Evolutionary conservation across 2,797 vertebrate species (phyloP).

Genomic region (Microctenopoma stevenorrisi): DNA sequence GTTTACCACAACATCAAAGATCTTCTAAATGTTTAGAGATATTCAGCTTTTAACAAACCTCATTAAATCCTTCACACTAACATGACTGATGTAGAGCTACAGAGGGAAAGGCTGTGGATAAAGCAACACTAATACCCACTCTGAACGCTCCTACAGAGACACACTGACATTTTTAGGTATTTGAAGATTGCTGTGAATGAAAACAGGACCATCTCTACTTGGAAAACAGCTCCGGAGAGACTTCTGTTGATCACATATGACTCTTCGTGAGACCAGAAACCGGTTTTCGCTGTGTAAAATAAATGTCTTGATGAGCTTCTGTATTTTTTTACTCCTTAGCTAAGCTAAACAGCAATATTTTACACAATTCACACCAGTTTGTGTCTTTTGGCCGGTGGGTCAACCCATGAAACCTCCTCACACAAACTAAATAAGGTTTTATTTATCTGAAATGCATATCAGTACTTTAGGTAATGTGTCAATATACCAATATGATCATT

Average conservation of each 20-base stretch:
- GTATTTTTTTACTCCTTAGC: conserved; percentile 16
- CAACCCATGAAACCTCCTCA: not conserved
- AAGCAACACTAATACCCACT: conserved; percentile 7
- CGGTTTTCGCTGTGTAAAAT: not conserved
- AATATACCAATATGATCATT: not conserved
- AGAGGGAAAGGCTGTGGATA: conserved; percentile 10
- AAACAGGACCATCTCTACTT: conserved; percentile 32
- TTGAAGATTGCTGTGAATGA: conserved; percentile 39
- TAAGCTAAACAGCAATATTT: conserved; percentile 12
- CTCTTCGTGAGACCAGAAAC: conserved; percentile 17
- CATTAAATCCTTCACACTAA: not conserved
- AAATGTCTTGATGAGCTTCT: conserved; percentile 12
- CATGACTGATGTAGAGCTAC: not conserved
- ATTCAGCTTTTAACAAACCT: not conserved
- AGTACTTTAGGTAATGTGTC: not conserved
- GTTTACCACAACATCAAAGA: not conserved
- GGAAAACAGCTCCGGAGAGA: conserved; percentile 18
- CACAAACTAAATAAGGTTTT: not conserved
- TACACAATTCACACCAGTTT: conserved; percentile 12
- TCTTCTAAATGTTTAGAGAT: not conserved
- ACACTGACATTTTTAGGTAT: conserved; percentile 51
- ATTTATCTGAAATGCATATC: conserved; percentile 4
- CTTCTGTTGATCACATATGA: conserved; percentile 2
- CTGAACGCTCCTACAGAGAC: conserved; percentile 34
- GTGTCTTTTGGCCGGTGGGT: not conserved